Evolutionary conservation across 1,140 invertebrate species (phyloP), one percentile per base, ranked within the genome.

Genomic region (Drosophila santomea): DNA sequence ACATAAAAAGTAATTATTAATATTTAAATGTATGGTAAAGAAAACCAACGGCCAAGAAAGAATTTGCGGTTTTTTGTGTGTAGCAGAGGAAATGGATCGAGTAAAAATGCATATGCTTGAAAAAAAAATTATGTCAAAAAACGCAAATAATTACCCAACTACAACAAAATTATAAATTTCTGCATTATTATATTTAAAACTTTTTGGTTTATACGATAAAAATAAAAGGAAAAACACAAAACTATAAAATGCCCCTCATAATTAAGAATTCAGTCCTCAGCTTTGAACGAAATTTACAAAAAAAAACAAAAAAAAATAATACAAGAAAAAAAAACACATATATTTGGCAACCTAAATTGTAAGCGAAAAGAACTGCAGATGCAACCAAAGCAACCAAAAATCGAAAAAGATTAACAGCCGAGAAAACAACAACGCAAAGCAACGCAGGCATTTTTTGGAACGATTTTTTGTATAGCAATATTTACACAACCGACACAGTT

Each of bases 151-250:
- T 63, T 76, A 67, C 67, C 67, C 62, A 66, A 64, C 64, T 68
- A 82, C 79, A 82, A 86, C 59, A 80, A 88, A 80, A 89, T 80
- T 89, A 89, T 80, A 83, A 78, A 89, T 80, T 83, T 89, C 77
- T 88, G 76, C 84, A 88, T 89, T 89, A 88, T 89, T 88, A 89
- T 88, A 89, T 80, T 89, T 89, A 84, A 89, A 52, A 76, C 50
- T 69, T 82, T 86, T 88, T 88, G 84, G 83, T 88, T 88, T 74
- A 88, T 89, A 89, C 79, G 84, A 88, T 76, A 89, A 68, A 81
- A 78, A 82, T 57, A 74, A 82, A 82, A 78, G 45, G 61, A 68
- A 74, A 74, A 72, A 72, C 58, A 38, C 47, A 67, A 81, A 81
- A 77, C 69, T 71, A 32, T 32, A 69, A 83, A 67, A 66, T 51